Evolutionary conservation across 2,113 vertebrate genomes (phyloP).

Genomic region (Tachysurus fulvidraco): DNA sequence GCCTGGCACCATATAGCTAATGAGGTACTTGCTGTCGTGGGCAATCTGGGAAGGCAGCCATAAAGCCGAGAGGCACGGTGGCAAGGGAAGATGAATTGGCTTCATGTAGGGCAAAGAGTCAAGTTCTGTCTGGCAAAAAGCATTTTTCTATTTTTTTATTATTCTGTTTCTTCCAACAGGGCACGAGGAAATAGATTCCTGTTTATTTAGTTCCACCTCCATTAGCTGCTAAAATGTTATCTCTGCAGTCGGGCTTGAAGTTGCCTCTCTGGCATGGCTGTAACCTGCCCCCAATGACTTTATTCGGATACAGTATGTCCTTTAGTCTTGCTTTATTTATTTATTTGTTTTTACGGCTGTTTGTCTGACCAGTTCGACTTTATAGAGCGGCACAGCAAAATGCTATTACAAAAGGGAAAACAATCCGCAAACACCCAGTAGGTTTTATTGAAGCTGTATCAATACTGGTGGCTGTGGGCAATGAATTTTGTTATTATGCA

Average conservation of each 20-base stretch:
- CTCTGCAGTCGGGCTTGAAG: slow-evolving; percentile 32
- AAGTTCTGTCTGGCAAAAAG: slow-evolving; percentile 39
- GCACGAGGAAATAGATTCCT: slow-evolving; percentile 43
- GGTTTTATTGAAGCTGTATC: background rate
- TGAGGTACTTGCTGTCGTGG: slow-evolving; percentile 64
- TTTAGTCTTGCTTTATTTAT: background rate
- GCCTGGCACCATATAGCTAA: slow-evolving; percentile 75
- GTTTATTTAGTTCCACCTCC: slow-evolving; percentile 49
- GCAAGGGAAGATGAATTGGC: slow-evolving; percentile 58
- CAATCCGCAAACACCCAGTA: background rate
- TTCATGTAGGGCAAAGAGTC: slow-evolving; percentile 55
- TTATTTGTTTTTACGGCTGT: background rate
- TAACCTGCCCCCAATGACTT: slow-evolving; percentile 20
- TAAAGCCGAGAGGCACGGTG: slow-evolving; percentile 50
- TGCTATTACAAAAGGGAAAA: background rate
- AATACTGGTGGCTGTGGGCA: background rate
- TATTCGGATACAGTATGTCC: slow-evolving; percentile 6
- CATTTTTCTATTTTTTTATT: slow-evolving; percentile 15
- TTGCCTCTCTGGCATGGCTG: background rate
- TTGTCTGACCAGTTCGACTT: slow-evolving; percentile 19
- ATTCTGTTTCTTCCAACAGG: slow-evolving; percentile 31
- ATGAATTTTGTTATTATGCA: background rate
- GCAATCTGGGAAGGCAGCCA: slow-evolving; percentile 58
- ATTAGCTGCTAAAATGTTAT: slow-evolving; percentile 42
- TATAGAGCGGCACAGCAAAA: background rate